Evolutionary conservation across 1,140 invertebrate genomes (phyloP), one percentile per base, ranked within the genome.

Genomic region (Drosophila persimilis): DNA sequence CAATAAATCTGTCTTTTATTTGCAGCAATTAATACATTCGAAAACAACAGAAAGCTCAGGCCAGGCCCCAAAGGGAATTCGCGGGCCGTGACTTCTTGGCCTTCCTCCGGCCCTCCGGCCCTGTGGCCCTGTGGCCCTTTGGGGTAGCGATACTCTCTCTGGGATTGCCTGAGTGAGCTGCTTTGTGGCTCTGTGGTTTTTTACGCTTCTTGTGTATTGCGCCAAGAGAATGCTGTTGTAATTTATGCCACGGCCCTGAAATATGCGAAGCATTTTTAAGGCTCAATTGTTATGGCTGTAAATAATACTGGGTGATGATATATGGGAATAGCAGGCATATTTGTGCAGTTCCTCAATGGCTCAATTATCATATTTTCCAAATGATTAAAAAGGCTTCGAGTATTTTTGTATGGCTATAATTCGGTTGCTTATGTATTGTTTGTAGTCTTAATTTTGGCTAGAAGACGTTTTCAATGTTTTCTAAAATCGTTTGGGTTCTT

Each of bases 271-370:
- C 58, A 77, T 61, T 80, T 73, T 60, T n/a, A 67, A 80, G 62
- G 66, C 77, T 80, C 69, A 80, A 77, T 73, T 80, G 55, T 60
- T 81, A 58, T 64, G 64, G 51, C 71, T 61, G 74, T 77, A 67
- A 80, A 73, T 57, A 69, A 77, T 59, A 55, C 63, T 77, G 61
- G 52, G 43, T 29, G 1, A 26, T 63, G 50, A 78, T 73, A 43
- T 67, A 72, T 22, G 44, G 13, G 11, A 26, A 15, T 24, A 13
- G 2, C 15, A 15, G 15, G 35, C 0, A 39, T 39, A 13, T 39
- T 39, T 39, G 35, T 39, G 35, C 0, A 39, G 35, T 39, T 62
- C 15, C 51, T 62, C 51, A 20, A 62, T 39, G 44, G 15, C 9
- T 58, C 6, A 3, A 64, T 45, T 26, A 65, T 17, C 62, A 29